Evolutionary conservation across 1,140 invertebrate species (phyloP).

Genomic region (Dendroctonus ponderosae): DNA sequence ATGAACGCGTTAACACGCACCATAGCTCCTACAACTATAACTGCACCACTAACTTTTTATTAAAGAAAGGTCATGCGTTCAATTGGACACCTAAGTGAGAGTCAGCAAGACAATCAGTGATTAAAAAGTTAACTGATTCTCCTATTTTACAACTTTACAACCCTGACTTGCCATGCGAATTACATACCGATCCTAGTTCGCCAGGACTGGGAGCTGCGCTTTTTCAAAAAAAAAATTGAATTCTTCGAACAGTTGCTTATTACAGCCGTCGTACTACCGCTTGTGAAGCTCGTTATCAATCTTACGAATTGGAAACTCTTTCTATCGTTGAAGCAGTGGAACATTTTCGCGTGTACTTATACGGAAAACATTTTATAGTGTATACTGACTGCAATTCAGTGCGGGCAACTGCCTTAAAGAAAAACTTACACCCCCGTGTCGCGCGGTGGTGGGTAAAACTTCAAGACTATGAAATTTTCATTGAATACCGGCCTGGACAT

Average conservation of each 20-base stretch:
- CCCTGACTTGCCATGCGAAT: background rate
- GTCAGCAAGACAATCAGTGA: conserved; percentile 1
- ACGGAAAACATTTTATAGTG: conserved; percentile 44
- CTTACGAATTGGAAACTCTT: conserved; percentile 14
- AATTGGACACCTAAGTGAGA: conserved; percentile 10
- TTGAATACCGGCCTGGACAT: conserved; percentile 36
- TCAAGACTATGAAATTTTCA: conserved; percentile 39
- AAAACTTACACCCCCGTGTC: conserved; percentile 43
- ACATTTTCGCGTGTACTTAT: conserved; percentile 43
- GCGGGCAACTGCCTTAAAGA: conserved; percentile 36
- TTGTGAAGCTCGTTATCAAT: conserved; percentile 2
- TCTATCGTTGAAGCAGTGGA: conserved; percentile 18
- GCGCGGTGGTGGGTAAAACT: conserved; percentile 46
- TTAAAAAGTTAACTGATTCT: conserved; percentile 7
- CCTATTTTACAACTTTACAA: conserved; percentile 13
- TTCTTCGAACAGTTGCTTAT: conserved; percentile 4
- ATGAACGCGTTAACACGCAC: conserved; percentile 38
- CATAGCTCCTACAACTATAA: conserved; percentile 37
- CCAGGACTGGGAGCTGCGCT: conserved; percentile 7
- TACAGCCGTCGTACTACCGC: conserved; percentile 6
- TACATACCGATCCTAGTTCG: conserved; percentile 18
- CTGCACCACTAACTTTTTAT: conserved; percentile 45
- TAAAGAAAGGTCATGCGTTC: conserved; percentile 8
- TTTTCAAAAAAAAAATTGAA: conserved; percentile 5
- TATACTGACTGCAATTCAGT: conserved; percentile 46